These are phyloP conservation scores for Lasioglossum morio DNA, from an alignment of 2,888 invertebrate species.

Conservation along the genomic window DNA sequence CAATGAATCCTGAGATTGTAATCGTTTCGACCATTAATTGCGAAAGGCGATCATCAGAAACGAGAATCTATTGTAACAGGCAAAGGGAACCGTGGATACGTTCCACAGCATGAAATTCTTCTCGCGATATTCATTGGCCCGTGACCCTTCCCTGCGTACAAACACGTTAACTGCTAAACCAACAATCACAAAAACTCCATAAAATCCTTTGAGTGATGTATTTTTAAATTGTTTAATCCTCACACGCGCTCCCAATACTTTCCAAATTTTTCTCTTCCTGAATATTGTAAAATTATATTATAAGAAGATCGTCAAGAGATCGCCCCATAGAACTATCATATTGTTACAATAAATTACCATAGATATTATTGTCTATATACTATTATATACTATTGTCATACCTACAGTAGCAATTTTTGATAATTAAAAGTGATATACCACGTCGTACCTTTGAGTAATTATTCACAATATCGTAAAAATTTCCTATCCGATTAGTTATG, in stretches of 20 bases:
- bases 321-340: too few relatives aligned
- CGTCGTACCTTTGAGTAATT: too few relatives aligned
- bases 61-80: constrained; percentile 17
- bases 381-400: too few relatives aligned
- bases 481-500: too few relatives aligned
- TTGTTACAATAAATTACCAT: too few relatives aligned
- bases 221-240: background rate
- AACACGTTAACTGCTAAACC: background rate
- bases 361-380: too few relatives aligned
- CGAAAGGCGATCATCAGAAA: constrained; percentile 2
- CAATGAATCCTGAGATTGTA: background rate
- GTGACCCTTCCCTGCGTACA: background rate
- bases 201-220: background rate
- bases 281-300: background rate
- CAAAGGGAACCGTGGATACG: constrained; percentile 14
- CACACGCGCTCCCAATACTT: background rate
- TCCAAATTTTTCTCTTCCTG: background rate
- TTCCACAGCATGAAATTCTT: constrained; percentile 41
- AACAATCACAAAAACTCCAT: background rate
- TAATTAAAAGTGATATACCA: too few relatives aligned
- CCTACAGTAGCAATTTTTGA: too few relatives aligned
- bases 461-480: too few relatives aligned
- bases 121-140: background rate
- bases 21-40: background rate
- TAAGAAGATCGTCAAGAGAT: background rate